These are phyloP conservation scores for Halictus quadricinctus DNA, from an alignment of 2,888 invertebrate species.

Conservation along the genomic window DNA sequence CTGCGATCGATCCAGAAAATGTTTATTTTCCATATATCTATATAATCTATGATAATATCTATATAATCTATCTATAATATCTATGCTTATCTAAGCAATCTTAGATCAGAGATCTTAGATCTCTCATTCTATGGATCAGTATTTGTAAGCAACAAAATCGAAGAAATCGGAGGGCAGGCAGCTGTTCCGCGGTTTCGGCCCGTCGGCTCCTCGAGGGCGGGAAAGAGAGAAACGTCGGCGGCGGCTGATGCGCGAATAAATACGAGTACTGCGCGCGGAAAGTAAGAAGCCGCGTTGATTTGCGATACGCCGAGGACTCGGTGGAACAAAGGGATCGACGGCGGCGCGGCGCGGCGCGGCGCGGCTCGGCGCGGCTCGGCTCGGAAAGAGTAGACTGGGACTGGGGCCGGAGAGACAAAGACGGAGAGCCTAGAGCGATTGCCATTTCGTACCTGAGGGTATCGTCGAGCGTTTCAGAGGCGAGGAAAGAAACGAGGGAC, in stretches of 20 bases:
- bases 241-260: slow-evolving; percentile 35
- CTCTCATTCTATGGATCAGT: no score
- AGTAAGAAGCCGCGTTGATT: slow-evolving; percentile 53
- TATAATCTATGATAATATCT: no score
- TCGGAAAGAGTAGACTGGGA: neutral
- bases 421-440: slow-evolving; percentile 48
- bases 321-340: slow-evolving; percentile 12
- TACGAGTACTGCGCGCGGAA: neutral
- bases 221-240: neutral
- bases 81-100: no score
- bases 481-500: slow-evolving; percentile 48
- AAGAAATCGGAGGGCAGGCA: no score
- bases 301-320: slow-evolving; percentile 42
- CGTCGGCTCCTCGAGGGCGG: neutral
- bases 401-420: slow-evolving; percentile 17
- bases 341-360: neutral
- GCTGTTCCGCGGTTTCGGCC: neutral
- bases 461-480: slow-evolving; percentile 54
- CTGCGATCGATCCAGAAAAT: no score
- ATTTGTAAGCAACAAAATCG: neutral
- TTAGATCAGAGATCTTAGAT: no score
- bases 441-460: slow-evolving; percentile 57
- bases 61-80: no score
- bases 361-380: neutral
- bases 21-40: no score